phyloP scores from a whole-genome alignment of 1,140 invertebrate species.

The honey bee (Apis mellifera) region DNA sequence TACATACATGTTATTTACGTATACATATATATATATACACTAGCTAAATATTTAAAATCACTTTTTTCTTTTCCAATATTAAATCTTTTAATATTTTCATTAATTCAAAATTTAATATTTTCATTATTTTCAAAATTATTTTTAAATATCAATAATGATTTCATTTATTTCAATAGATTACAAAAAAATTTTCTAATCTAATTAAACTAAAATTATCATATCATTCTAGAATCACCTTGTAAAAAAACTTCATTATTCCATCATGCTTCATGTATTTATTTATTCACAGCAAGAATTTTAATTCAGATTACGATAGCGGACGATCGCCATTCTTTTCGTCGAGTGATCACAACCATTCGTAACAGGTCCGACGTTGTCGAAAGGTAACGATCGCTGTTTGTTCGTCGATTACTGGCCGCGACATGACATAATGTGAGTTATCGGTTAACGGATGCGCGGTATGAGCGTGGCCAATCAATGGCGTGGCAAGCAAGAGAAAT shows the following conservation, averaged over 20 bases:
- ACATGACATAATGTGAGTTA: conserved; percentile 52
- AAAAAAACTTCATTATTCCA: neutral
- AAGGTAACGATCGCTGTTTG: conserved; percentile 48
- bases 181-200: no score
- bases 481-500: conserved; percentile 41
- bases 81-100: no score
- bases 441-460: conserved; percentile 38
- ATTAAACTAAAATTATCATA: no score
- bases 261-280: neutral
- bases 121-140: no score
- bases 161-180: no score
- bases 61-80: no score
- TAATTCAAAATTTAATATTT: no score
- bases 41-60: no score
- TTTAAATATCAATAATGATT: no score
- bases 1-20: no score
- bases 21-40: no score
- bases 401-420: conserved; percentile 41
- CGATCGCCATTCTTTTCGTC: neutral
- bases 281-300: neutral
- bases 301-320: no score
- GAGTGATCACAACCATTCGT: neutral
- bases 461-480: conserved; percentile 41
- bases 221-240: neutral
- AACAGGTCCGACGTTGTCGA: conserved; percentile 12